Conservation (phyloP, 2,113 vertebrate species). For the Spilogale gracilis region DNA sequence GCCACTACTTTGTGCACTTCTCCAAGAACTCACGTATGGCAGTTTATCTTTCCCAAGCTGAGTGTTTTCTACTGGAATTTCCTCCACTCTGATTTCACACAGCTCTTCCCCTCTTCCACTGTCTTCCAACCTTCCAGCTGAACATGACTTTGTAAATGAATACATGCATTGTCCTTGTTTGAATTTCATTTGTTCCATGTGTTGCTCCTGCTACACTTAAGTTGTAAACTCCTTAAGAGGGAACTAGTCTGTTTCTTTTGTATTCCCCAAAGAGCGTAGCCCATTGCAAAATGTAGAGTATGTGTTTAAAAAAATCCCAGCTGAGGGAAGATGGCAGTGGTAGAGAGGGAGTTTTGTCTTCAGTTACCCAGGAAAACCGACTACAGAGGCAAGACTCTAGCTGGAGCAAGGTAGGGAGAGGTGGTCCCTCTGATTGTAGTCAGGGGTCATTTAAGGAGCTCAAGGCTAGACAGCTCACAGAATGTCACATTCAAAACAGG, state of each 20-base stretch:
- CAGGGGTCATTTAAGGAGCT: slow-evolving; percentile 2
- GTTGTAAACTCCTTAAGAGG: not conserved
- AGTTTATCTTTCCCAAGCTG: not conserved
- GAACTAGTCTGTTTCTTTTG: not conserved
- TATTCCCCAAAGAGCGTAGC: not conserved
- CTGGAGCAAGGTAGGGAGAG: not conserved
- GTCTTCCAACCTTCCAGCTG: not conserved
- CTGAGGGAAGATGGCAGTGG: not conserved
- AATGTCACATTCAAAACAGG: not conserved
- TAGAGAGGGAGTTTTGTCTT: not conserved
- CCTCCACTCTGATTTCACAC: not conserved
- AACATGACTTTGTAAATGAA: not conserved
- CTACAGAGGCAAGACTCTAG: not conserved
- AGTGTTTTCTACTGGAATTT: not conserved
- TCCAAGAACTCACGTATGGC: not conserved
- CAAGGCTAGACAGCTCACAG: not conserved
- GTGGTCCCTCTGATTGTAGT: not conserved
- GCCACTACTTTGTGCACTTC: not conserved
- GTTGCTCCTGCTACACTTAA: not conserved
- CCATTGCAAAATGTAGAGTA: not conserved
- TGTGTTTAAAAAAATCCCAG: not conserved
- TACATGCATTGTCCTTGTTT: not conserved
- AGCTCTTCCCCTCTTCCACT: not conserved
- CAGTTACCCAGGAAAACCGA: not conserved
- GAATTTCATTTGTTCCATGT: not conserved